phyloP scores from a whole-genome alignment of 2,888 invertebrate species.

The Hemaris fuciformis region DNA sequence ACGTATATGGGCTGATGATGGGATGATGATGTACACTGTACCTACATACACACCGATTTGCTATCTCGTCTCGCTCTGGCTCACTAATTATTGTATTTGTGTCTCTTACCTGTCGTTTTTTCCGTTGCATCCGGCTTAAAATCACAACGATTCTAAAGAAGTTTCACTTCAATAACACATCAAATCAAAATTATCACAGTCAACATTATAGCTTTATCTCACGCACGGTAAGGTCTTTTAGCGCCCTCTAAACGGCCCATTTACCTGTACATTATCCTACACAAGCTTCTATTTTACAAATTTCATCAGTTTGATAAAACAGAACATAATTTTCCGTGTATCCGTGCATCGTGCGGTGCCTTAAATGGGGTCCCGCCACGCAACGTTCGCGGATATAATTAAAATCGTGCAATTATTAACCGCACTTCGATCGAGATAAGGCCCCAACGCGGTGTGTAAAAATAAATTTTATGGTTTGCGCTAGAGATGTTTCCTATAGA shows the following conservation, averaged over 20 bases:
- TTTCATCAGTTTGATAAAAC: neutral
- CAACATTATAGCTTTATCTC: neutral
- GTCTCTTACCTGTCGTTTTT: too few relatives aligned
- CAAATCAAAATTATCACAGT: neutral
- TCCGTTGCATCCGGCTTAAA: too few relatives aligned
- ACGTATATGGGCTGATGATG: too few relatives aligned
- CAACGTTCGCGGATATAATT: slow-evolving; percentile 19
- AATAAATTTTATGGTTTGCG: slow-evolving; percentile 10
- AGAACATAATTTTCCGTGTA: neutral
- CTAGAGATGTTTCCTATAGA: neutral
- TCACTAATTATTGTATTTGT: too few relatives aligned
- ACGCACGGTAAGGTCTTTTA: neutral
- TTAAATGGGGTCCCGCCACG: slow-evolving; percentile 18
- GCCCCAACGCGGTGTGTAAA: slow-evolving; percentile 15
- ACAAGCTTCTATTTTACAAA: slow-evolving; percentile 6
- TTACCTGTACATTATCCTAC: neutral
- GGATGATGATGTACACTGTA: too few relatives aligned
- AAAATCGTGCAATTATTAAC: slow-evolving; percentile 22
- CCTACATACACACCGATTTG: too few relatives aligned
- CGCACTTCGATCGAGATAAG: slow-evolving; percentile 22
- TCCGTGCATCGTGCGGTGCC: neutral
- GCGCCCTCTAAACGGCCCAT: neutral
- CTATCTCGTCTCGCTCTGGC: too few relatives aligned
- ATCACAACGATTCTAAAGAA: too few relatives aligned
- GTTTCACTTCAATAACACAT: neutral